Percentiles rank a stretch among this genome's conserved stretches.
phyloP scores from a whole-genome alignment of 2,888 invertebrate genomes.

The Pammene aurita region DNA sequence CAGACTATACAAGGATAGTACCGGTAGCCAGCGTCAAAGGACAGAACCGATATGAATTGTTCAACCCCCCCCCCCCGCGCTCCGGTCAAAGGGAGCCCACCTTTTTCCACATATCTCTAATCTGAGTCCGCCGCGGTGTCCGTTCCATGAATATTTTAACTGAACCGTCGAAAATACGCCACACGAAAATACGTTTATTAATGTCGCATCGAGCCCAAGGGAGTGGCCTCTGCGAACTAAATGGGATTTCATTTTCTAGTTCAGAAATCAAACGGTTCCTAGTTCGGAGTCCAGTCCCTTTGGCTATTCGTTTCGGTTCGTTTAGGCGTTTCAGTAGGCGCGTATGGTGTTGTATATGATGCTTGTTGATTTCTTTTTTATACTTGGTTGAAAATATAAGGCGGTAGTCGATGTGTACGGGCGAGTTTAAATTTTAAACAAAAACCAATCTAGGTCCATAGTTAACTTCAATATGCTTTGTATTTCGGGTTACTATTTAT shows the following conservation, averaged over 20 bases:
- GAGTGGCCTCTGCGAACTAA: slow-evolving; percentile 62
- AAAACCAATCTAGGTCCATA: too few species aligned
- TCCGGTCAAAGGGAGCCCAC: slow-evolving; percentile 56
- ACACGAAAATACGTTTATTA: slow-evolving; percentile 75
- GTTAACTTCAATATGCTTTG: too few species aligned
- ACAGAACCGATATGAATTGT: slow-evolving; percentile 59
- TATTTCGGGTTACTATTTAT: too few species aligned
- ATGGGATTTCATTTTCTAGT: slow-evolving; percentile 80
- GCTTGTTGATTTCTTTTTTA: neutral
- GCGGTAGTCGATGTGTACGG: neutral
- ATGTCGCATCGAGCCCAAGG: slow-evolving; percentile 69
- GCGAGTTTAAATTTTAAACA: too few species aligned
- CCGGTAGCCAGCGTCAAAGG: neutral
- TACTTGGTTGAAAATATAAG: neutral
- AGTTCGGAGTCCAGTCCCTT: slow-evolving; percentile 60
- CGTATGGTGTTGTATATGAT: neutral
- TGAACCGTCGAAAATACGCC: slow-evolving; percentile 70
- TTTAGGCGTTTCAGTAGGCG: slow-evolving; percentile 52
- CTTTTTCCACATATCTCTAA: slow-evolving; percentile 70
- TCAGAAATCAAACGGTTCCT: slow-evolving; percentile 74
- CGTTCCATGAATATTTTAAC: slow-evolving; percentile 77
- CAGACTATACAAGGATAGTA: too few species aligned
- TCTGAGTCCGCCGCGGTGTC: slow-evolving; percentile 65
- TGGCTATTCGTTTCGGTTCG: slow-evolving; percentile 62
- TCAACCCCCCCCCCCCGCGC: slow-evolving; percentile 52